A percentile compares a stretch with the other conserved stretches of the same genome.
Conservation (phyloP, 2,888 invertebrate species). For the Cheiracanthium punctorium region DNA sequence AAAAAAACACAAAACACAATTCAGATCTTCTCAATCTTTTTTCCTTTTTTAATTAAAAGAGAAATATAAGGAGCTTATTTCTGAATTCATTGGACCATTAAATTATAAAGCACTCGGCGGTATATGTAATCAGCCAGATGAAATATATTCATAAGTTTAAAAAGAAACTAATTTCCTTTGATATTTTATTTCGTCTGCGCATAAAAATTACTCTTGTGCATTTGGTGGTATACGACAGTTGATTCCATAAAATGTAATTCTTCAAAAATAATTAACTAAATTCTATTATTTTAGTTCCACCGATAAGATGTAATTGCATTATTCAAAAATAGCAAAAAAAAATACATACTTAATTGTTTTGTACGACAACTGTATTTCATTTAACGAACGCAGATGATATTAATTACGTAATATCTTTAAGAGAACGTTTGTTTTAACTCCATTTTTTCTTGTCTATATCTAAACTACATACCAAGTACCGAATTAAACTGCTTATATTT, state of each 20-base stretch:
- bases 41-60: not conserved
- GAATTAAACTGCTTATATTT: no score
- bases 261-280: not conserved
- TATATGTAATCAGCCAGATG: not conserved
- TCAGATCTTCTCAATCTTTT: not conserved
- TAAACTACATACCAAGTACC: no score
- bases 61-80: not conserved
- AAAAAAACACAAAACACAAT: not conserved
- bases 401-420: no score
- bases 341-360: no score
- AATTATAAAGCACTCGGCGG: not conserved
- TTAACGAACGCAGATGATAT: no score
- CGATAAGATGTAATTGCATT: no score
- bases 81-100: not conserved
- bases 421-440: no score
- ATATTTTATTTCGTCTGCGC: not conserved
- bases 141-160: not conserved
- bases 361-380: no score
- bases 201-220: not conserved
- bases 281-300: not conserved
- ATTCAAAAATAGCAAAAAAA: no score
- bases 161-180: not conserved
- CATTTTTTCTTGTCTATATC: no score
- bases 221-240: not conserved
- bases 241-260: not conserved